Base-by-base conservation (phyloP, 2,888 invertebrate species). In the Drosophila fulvimacula region DNA sequence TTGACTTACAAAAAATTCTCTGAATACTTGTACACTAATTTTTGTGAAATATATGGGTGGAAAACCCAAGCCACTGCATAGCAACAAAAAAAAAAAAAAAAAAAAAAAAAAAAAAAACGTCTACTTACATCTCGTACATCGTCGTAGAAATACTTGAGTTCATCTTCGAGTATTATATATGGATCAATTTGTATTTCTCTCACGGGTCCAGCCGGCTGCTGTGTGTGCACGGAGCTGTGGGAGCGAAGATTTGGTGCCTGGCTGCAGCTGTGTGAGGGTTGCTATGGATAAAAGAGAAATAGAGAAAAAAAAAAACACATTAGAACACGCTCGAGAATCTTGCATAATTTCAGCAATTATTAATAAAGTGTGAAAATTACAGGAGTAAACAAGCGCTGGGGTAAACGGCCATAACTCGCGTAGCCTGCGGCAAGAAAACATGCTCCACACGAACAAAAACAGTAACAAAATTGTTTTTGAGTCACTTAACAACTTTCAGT, bases 131-230 rank as follows among this genome's bases (percentile, higher is more conserved):
- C 94, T 95, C 96, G 94, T 91, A 98, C 97, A 91, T 97, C 96
- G 88, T 95, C 95, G 92, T 97, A 97, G 88, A 98, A 95, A 86
- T 96, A 95, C 91, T 96, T 96, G 74, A 98, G 95, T 92, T 98
- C 98, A 88, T 97, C 96, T 88, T 97, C 96, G 73, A 97, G 94
- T 76, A 98, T 94, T 86, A 95, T 95, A 92, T 97, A 98, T 70
- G 98, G 98, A 93, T 97, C 97, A 81, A 97, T 94, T 93, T 96
- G 95, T 91, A 96, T 95, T 91, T 96, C 96, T 64, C 96, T 95
- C 85, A 96, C 94, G 21, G 96, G 95, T 86, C 96, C 96, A 66
- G 91, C 92, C 17, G 96, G 96, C 92, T 96, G 95, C 76, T 95
- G 95, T 82, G 96, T 96, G 92, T 96, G 95, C 92, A 96, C 95